These are phyloP conservation scores for Cyphomyrus discorhynchus DNA, from an alignment of 2,113 vertebrate species.

Conservation along the genomic window DNA sequence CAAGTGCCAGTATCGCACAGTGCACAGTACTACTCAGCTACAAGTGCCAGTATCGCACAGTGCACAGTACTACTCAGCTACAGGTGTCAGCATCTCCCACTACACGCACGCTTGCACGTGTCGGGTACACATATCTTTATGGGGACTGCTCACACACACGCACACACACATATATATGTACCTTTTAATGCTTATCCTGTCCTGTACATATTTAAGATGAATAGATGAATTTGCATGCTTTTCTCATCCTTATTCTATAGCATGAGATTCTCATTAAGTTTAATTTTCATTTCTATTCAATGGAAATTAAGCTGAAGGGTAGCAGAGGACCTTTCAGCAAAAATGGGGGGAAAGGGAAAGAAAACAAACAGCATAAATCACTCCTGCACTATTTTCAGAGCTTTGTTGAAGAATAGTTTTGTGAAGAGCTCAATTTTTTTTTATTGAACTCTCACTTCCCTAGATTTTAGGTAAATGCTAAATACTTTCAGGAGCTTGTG, in stretches of 20 bases:
- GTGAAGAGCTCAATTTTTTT: not conserved
- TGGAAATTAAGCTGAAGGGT: not conserved
- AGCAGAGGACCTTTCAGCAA: not conserved
- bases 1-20: not conserved
- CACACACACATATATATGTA: not conserved
- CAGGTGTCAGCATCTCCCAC: no score
- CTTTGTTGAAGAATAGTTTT: not conserved
- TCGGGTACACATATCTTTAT: no score
- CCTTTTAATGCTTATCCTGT: not conserved
- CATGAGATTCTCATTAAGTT: not conserved
- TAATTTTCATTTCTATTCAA: conserved; percentile 3
- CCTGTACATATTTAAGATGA: not conserved
- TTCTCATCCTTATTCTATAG: not conserved
- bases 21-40: not conserved
- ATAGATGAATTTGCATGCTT: not conserved
- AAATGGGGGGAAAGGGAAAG: not conserved
- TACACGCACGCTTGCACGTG: not conserved
- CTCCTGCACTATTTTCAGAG: not conserved
- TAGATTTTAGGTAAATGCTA: not conserved
- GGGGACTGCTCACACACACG: no score
- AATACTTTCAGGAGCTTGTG: not conserved
- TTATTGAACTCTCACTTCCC: not conserved
- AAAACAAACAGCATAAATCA: not conserved
- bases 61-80: no score
- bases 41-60: not conserved